These are phyloP conservation scores for Eupeodes luniger DNA, from an alignment of 2,888 invertebrate genomes.

Conservation along the genomic window DNA sequence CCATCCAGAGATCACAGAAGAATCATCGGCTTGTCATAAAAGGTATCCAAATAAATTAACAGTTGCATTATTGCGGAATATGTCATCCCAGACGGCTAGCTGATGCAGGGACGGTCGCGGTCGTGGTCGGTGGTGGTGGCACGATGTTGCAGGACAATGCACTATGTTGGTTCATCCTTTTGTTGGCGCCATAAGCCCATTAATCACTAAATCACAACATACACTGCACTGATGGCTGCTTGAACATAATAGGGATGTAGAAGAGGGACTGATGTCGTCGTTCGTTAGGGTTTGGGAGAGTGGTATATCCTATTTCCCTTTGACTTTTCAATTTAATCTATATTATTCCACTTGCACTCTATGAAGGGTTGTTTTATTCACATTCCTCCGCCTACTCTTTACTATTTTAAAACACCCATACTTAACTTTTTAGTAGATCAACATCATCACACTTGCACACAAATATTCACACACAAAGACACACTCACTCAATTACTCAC, in stretches of 20 bases:
- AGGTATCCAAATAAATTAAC: conserved; percentile 65
- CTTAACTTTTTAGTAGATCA: neutral
- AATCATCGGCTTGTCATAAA: conserved; percentile 21
- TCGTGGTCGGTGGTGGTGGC: neutral
- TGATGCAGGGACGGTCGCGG: neutral
- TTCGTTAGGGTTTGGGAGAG: neutral
- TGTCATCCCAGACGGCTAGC: neutral
- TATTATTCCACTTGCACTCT: conserved; percentile 51
- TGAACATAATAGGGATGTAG: neutral
- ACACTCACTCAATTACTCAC: conserved; percentile 12
- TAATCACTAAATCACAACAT: conserved; percentile 62
- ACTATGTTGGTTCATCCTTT: conserved; percentile 57
- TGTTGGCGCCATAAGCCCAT: conserved; percentile 73
- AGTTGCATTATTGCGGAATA: conserved; percentile 47
- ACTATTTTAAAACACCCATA: conserved; percentile 27
- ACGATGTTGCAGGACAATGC: conserved; percentile 44
- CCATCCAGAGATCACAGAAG: neutral
- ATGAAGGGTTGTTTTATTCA: neutral
- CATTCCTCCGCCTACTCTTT: conserved; percentile 5
- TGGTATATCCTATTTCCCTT: conserved; percentile 40
- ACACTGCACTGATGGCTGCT: neutral
- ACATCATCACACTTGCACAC: no score
- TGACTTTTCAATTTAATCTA: conserved; percentile 67
- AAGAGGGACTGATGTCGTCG: neutral
- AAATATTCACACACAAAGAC: conserved; percentile 23